Conservation (phyloP, 2,113 vertebrate species). For the Picathartes gymnocephalus region DNA sequence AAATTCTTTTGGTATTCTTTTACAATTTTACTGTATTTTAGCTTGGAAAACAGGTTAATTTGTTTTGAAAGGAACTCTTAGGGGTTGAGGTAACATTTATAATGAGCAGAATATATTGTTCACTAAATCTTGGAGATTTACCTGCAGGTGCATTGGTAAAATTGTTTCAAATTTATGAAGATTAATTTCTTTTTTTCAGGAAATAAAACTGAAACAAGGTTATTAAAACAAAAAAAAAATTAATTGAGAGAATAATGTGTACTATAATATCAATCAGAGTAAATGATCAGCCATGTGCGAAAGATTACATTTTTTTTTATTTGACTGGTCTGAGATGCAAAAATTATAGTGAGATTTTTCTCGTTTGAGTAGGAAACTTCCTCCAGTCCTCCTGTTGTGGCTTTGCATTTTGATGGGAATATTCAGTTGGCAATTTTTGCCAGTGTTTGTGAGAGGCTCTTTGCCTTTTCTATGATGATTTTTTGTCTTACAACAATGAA, state of each 20-base stretch:
- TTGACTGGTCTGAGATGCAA: neutral
- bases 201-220: neutral
- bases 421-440: neutral
- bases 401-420: neutral
- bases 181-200: neutral
- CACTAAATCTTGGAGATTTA: neutral
- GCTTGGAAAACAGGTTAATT: neutral
- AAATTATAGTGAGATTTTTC: neutral
- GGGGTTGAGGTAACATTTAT: fast-evolving
- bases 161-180: neutral
- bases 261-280: neutral
- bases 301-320: neutral
- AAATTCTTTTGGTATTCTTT: neutral
- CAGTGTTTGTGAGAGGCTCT: neutral
- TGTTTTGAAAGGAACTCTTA: neutral
- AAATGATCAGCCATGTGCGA: neutral
- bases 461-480: neutral
- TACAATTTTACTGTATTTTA: neutral
- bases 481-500: neutral
- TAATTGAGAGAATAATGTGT: neutral
- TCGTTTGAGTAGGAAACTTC: neutral
- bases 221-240: neutral
- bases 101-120: neutral
- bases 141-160: neutral
- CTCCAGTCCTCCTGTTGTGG: neutral